Conservation (phyloP, 2,888 invertebrate genomes). For the Stenichneumon culpator region DNA sequence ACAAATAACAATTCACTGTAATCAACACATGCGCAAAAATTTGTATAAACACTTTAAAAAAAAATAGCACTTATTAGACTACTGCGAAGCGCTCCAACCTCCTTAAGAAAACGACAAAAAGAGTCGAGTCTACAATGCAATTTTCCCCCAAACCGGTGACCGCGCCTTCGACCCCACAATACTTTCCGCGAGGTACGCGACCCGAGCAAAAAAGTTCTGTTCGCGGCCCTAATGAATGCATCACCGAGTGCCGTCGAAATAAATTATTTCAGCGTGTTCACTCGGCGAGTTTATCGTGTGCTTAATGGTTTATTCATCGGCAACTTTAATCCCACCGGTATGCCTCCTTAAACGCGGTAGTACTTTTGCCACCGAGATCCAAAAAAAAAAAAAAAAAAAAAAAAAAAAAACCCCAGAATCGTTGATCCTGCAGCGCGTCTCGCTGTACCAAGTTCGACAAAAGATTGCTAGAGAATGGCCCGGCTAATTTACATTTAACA, state of each 20-base stretch:
- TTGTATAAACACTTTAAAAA: too few relatives aligned
- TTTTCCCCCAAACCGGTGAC: too few relatives aligned
- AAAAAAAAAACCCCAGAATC: not conserved
- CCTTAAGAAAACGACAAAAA: too few relatives aligned
- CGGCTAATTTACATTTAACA: constrained; percentile 66
- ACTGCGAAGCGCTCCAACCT: too few relatives aligned
- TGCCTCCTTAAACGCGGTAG: not conserved
- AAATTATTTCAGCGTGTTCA: not conserved
- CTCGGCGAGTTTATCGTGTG: not conserved
- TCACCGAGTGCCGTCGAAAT: not conserved
- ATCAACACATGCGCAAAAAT: too few relatives aligned
- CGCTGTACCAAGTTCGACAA: constrained; percentile 38
- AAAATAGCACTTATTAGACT: too few relatives aligned
- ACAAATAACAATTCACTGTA: too few relatives aligned
- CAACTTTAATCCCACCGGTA: not conserved
- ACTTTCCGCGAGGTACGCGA: too few relatives aligned
- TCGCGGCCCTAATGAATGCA: not conserved
- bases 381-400: not conserved
- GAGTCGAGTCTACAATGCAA: too few relatives aligned
- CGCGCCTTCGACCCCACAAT: too few relatives aligned
- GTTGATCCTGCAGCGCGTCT: constrained; percentile 1
- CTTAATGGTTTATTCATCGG: constrained; percentile 22
- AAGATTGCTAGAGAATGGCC: constrained; percentile 25
- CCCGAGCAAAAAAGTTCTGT: too few relatives aligned
- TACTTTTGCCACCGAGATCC: constrained; percentile 3